Percentiles rank a stretch among this genome's conserved stretches.
Evolutionary conservation across 2,113 vertebrate genomes (phyloP).

Genomic region (Saguinus imperator): DNA sequence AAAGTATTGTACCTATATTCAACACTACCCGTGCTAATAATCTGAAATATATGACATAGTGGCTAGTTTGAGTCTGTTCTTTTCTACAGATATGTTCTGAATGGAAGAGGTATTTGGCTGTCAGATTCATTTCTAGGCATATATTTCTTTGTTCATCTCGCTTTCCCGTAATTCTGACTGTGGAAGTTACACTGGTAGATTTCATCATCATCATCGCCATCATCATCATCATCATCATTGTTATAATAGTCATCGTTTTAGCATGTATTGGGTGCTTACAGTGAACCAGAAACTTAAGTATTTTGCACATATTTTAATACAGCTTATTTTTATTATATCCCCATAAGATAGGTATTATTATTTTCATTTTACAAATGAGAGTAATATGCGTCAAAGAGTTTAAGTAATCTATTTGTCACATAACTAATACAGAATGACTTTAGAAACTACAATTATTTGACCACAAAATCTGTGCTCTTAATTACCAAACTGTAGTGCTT

Average conservation of each 20-base stretch:
- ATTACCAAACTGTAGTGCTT: background rate
- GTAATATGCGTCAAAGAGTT: background rate
- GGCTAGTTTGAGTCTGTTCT: background rate
- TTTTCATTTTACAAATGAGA: background rate
- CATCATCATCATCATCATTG: rapidly evolving
- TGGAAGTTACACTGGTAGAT: rapidly evolving
- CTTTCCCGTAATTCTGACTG: background rate
- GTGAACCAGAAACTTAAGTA: background rate
- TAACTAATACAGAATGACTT: background rate
- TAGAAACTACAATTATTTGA: background rate
- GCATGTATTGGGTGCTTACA: background rate
- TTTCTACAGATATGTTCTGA: background rate
- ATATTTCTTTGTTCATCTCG: background rate
- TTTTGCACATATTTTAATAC: background rate
- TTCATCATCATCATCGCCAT: background rate
- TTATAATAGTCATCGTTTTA: no score
- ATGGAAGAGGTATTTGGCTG: no score
- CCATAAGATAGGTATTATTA: background rate
- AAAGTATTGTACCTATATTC: background rate
- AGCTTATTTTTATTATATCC: background rate
- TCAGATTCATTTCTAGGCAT: rapidly evolving
- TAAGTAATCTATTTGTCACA: background rate
- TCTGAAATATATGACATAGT: background rate
- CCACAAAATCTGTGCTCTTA: background rate
- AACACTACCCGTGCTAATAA: background rate